Evolutionary conservation across 1,140 invertebrate genomes (phyloP), one percentile per base, ranked within the genome.

Genomic region (Polypedilum pembai): DNA sequence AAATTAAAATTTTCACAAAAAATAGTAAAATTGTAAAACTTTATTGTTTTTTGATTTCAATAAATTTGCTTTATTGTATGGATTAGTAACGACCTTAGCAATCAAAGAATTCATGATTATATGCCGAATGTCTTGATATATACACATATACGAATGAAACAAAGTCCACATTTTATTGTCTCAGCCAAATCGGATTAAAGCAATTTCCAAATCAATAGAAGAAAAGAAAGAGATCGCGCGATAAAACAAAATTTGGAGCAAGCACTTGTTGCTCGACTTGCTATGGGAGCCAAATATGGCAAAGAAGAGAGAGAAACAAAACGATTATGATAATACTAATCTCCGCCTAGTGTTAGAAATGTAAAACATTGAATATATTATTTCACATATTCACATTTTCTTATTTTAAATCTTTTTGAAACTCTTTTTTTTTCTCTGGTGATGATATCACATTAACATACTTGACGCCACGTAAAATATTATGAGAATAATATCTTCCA

Each of bases 41-140:
- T 56, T 56, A 56, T 56, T 56, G 45, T 17, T 56, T 56, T 56
- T 56, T 56, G n/a, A 56, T 56, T 56, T 56, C 45, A 56, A 56
- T 56, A 56, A 56, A 12, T 56, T 56, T 56, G 45, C 45, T 56
- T 56, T 56, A 56, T 56, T 12, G n/a, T 56, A 56, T 56, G 10
- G n/a, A 56, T 56, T 15, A 56, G 10, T 56, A 56, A 3, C 10
- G n/a, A 17, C n/a, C 45, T 17, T 17, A 17, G 10, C 45, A 15
- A 17, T 56, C 45, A 56, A 12, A 56, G 45, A 56, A 56, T 15
- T 15, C 10, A 56, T 56, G n/a, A 56, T 56, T 15, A 56, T 56
- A 56, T 56, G n/a, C n/a, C 45, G n/a, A 56, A 18, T 66, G 17
- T 66, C 63, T 17, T 18, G 63, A 66, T 17, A 66, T 45, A 8